These are phyloP conservation scores for Catocala sponsa DNA, from an alignment of 2,888 invertebrate species.

Conservation along the genomic window DNA sequence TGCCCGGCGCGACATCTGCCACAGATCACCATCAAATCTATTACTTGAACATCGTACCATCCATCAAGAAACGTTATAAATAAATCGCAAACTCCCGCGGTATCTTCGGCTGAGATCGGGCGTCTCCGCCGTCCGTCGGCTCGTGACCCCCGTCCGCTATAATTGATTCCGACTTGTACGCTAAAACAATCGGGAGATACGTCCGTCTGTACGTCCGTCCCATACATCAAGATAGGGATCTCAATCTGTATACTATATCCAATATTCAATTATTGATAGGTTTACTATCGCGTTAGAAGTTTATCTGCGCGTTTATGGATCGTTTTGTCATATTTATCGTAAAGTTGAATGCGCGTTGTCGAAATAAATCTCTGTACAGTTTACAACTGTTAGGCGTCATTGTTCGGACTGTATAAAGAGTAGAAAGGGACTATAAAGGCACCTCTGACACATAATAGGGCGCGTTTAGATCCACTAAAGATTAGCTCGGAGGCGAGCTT, in stretches of 20 bases:
- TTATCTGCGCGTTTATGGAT: conserved; percentile 42
- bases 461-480: conserved; percentile 40
- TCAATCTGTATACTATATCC: conserved; percentile 14
- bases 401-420: conserved; percentile 24
- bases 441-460: conserved; percentile 36
- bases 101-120: conserved; percentile 33
- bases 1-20: too few species aligned
- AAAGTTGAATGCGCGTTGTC: conserved; percentile 32
- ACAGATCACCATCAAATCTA: conserved; percentile 1
- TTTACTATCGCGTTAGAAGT: conserved; percentile 39
- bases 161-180: conserved; percentile 55
- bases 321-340: conserved; percentile 46
- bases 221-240: conserved; percentile 52
- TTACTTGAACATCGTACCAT: conserved; percentile 1
- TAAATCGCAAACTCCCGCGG: conserved; percentile 35
- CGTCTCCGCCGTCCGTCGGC: conserved; percentile 34
- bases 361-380: conserved; percentile 10
- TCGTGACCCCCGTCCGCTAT: conserved; percentile 47
- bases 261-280: conserved; percentile 41
- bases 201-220: conserved; percentile 36
- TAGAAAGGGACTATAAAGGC: conserved; percentile 35
- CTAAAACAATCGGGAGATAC: conserved; percentile 53
- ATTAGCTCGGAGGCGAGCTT: conserved; percentile 35
- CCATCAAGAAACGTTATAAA: conserved; percentile 33
- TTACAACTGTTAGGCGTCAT: conserved; percentile 26